Conservation (phyloP, 1,140 invertebrate genomes). For the Apis mellifera region Amel_HAv3.1 CM009931.2:24744001-24744500, state of each 20-base stretch:
- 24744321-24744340: conserved; percentile 16
- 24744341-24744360: conserved; percentile 30
- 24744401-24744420: conserved; percentile 10
- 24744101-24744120: no score
- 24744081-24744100: no score
- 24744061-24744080: no score
- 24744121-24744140: no score
- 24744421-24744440: background rate
- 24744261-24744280: conserved; percentile 24
- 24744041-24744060: no score
- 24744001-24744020: no score
- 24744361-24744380: background rate
- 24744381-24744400: conserved; percentile 28
- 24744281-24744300: conserved; percentile 28
- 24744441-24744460: no score
- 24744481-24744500: no score
- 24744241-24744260: conserved; percentile 16
- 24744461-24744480: no score
- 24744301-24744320: background rate
- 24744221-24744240: conserved; percentile 20
- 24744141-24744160: background rate
- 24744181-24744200: background rate
- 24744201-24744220: conserved; percentile 13
- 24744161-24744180: background rate
- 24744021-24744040: no score